A percentile compares a stretch with the other conserved stretches of the same genome.
phyloP scores from a whole-genome alignment of 2,113 vertebrate genomes.

The Anguilla japonica region DNA sequence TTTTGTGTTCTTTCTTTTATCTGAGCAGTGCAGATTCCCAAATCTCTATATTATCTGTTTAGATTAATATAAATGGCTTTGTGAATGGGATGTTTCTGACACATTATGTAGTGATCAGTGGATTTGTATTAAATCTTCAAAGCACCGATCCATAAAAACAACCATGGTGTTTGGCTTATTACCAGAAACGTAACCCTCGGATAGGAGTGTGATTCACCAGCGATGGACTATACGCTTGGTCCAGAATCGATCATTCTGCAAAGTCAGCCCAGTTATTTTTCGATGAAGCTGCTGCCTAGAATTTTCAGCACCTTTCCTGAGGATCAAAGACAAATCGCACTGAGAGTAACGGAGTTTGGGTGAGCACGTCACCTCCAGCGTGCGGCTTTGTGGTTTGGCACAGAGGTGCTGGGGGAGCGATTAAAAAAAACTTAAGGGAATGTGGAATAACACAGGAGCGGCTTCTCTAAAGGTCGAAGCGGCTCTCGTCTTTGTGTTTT shows the following conservation, averaged over 20 bases:
- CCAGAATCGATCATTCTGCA: not conserved
- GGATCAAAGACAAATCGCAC: not conserved
- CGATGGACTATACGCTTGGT: not conserved
- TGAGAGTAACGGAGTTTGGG: not conserved
- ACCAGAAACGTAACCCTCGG: not conserved
- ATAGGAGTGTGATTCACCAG: not conserved
- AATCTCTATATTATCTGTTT: not conserved
- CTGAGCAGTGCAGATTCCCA: not conserved
- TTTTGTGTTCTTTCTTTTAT: not conserved
- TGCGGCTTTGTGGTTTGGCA: not conserved
- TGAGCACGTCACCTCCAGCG: not conserved
- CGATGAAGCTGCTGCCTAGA: not conserved
- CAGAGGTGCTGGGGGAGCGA: not conserved
- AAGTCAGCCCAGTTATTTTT: not conserved
- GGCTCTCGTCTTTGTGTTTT: constrained; percentile 7
- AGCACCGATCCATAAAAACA: not conserved
- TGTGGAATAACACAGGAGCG: not conserved
- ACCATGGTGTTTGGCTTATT: not conserved
- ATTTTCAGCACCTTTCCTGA: not conserved
- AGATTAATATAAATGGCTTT: not conserved
- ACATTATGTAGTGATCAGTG: not conserved
- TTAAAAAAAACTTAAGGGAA: not conserved
- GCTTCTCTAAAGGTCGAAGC: not conserved
- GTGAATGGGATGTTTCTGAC: not conserved
- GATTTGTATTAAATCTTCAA: not conserved